Evolutionary conservation across 2,113 vertebrate species (phyloP), one percentile per base, ranked within the genome.

Genomic region (Alethe castanea): DNA sequence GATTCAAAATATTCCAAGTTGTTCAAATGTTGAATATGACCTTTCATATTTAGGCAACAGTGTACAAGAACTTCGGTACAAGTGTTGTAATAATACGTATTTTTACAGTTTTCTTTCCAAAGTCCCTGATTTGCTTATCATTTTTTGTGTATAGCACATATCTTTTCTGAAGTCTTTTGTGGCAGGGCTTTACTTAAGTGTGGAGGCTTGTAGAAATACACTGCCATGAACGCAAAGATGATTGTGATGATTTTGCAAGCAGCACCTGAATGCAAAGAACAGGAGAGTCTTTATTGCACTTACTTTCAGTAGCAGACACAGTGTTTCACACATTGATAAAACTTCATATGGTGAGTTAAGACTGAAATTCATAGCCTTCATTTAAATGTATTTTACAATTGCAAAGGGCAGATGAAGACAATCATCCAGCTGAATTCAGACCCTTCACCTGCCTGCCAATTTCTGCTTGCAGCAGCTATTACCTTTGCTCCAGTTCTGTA

Each of bases 181-280:
- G 90, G 78, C 19, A 74, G 13, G 14, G 48, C 65, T 45, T 92
- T 57, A 50, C 25, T 57, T 54, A 38, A 40, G 78, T 59, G 25
- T 62, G 98, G 98, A 40, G 98, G 98, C 61, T 97, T 98, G 88
- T 98, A 98, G 36, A 98, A 94, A 80, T 96, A 94, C 42, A 94
- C 24, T 52, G 98, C 97, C 82, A 87, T 29, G 18, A 95, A 29
- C n/a, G 92, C 91, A 97, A 98, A 98, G 93, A 96, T 15, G 42
- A 98, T 81, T 1, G 98, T 96, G 93, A 98, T 13, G 60, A 94
- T 22, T 97, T 98, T 98, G 95, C 97, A 98, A 92, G 54, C 74
- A 88, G 97, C 96, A 98, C 97, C 98, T 98, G 94, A 72, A 95
- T 60, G 57, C 36, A 88, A 91, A 96, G 78, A 95, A 86, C 11